Evolutionary conservation across 1,140 invertebrate species (phyloP), one percentile per base, ranked within the genome.

Genomic region (Orius insidiosus): DNA sequence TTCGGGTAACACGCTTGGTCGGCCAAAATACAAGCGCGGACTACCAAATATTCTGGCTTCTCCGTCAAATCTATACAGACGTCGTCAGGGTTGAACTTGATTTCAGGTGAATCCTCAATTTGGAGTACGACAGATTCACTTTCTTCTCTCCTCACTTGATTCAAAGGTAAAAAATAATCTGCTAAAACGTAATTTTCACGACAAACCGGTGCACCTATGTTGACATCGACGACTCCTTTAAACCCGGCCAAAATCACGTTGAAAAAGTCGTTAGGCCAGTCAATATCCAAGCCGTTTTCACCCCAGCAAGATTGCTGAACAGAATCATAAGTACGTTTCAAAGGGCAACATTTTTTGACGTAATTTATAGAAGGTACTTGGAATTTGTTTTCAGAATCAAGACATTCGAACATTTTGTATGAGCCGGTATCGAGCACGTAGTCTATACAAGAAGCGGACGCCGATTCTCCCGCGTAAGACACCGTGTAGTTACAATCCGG

Each of bases 51-150:
- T 16, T 48, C 42, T 7, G 32, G 11, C 10, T 46, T 47, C 13
- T 48, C 48, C n/a, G 48, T 50, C 24, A 47, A 34, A 37, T 53
- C 52, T 19, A 53, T 46, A 19, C 52, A 53, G 5, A 50, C 42
- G n/a, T 48, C 46, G 11, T 53, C 48, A n/a, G 52, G 52, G 6
- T 48, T 47, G 31, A 50, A 36, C 24, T 24, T 24, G 10, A 46
- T 36, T 30, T 46, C 39, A 15, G 31, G 10, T 1, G 11, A 13
- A 10, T 49, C 52, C 1, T 15, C 45, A 11, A 24, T 13, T 30
- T 46, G 45, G 13, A 45, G 19, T 2, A 47, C 13, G 5, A 50
- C 34, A 24, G 52, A 50, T 38, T 46, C 52, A 37, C 48, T 50
- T 6, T 50, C 45, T 16, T 42, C 38, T 18, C 49, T 16, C 8